Conservation (phyloP, 1,140 invertebrate species). For the Zaprionus camerounensis region DNA sequence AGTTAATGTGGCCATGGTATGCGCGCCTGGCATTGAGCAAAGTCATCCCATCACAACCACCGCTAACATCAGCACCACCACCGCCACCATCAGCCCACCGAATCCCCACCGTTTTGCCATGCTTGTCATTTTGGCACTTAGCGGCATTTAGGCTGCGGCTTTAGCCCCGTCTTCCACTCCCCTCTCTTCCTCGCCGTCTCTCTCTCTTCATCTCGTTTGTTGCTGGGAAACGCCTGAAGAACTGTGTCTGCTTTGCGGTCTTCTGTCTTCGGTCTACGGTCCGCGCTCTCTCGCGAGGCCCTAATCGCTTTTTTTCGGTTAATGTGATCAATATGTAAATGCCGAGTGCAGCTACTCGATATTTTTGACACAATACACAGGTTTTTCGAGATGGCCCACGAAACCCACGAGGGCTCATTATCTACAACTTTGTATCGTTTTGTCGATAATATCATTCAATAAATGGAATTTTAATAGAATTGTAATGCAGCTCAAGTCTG, state of each 20-base stretch:
- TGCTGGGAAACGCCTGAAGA: constrained; percentile 42
- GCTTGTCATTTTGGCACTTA: constrained; percentile 72
- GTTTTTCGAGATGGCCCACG: background rate
- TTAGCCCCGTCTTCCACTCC: constrained; percentile 30
- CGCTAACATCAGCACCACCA: constrained; percentile 20
- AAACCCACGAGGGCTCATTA: constrained; percentile 6
- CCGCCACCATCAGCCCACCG: constrained; percentile 38
- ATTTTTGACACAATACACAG: constrained; percentile 28
- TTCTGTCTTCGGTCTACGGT: constrained; percentile 2
- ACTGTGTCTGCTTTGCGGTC: constrained; percentile 9
- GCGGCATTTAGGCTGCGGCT: constrained; percentile 72
- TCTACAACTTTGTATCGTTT: constrained; percentile 1
- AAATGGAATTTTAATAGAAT: constrained; percentile 14
- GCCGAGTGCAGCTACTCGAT: constrained; percentile 57
- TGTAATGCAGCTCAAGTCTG: constrained; percentile 2
- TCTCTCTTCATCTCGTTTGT: constrained; percentile 18
- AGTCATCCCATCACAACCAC: constrained; percentile 59
- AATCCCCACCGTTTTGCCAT: constrained; percentile 48
- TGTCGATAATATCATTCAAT: constrained; percentile 11
- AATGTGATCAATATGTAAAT: constrained; percentile 61
- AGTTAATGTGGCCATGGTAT: constrained; percentile 77
- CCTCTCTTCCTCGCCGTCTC: constrained; percentile 9
- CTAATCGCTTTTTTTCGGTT: constrained; percentile 33
- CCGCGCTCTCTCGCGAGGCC: background rate
- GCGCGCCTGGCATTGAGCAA: constrained; percentile 68